These are phyloP conservation scores for Pseudochirops corinnae DNA, from an alignment of 2,797 vertebrate species.

Conservation along the genomic window DNA sequence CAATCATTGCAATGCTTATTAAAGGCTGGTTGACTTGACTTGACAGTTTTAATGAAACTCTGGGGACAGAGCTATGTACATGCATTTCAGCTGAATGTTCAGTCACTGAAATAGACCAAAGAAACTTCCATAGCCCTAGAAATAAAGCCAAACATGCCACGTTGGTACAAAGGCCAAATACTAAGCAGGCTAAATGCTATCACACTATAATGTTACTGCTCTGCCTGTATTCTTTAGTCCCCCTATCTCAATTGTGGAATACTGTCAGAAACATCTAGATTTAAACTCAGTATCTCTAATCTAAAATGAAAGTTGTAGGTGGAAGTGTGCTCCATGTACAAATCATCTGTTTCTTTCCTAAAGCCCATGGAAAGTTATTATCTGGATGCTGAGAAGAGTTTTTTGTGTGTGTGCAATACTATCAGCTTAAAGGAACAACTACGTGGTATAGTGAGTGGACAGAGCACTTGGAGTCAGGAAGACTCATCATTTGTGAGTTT, in stretches of 20 bases:
- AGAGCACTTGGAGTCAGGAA: neutral
- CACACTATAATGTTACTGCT: neutral
- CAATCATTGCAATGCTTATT: neutral
- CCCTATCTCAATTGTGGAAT: neutral
- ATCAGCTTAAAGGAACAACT: neutral
- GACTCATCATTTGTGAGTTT: neutral
- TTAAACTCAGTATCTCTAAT: conserved; percentile 22
- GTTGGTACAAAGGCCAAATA: conserved; percentile 57
- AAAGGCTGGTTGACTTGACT: neutral
- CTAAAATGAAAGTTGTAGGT: conserved; percentile 45
- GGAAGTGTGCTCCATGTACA: neutral
- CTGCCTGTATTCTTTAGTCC: neutral
- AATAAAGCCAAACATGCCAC: conserved; percentile 61
- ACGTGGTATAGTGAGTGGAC: neutral
- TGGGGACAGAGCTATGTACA: conserved; percentile 17
- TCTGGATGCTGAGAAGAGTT: conserved; percentile 21
- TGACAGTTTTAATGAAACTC: neutral
- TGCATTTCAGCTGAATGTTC: conserved; percentile 10
- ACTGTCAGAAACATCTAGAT: neutral
- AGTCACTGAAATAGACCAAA: conserved; percentile 38
- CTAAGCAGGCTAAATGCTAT: conserved; percentile 26
- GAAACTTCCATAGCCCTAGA: conserved; percentile 62
- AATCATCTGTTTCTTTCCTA: conserved; percentile 36
- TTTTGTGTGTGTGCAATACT: neutral
- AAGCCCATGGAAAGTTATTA: conserved; percentile 25